phyloP scores from a whole-genome alignment of 2,113 vertebrate species.

The Pogona vitticeps region DNA sequence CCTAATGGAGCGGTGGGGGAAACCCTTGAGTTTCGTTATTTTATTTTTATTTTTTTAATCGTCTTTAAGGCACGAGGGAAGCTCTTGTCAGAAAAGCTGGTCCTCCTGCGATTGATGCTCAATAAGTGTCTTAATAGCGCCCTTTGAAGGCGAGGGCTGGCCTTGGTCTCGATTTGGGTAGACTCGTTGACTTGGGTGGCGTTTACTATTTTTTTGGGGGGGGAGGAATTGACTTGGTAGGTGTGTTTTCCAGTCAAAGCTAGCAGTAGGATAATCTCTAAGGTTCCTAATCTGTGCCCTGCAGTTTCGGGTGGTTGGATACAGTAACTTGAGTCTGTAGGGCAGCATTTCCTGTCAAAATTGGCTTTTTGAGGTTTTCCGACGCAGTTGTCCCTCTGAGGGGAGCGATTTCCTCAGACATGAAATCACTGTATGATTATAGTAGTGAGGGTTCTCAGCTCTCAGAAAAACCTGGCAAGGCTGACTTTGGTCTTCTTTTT shows the following conservation, averaged over 20 bases:
- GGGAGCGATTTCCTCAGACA: neutral
- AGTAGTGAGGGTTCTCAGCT: neutral
- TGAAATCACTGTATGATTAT: neutral
- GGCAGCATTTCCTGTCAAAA: neutral
- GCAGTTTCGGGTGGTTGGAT: neutral
- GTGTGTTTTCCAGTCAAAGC: too few relatives aligned
- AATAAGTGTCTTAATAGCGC: too few relatives aligned
- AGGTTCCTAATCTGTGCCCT: neutral
- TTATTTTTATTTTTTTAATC: neutral
- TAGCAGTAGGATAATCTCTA: too few relatives aligned
- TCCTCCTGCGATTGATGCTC: neutral
- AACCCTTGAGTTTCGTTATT: neutral
- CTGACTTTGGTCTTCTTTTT: neutral
- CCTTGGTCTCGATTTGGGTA: too few relatives aligned
- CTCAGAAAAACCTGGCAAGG: neutral
- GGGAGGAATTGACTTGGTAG: too few relatives aligned
- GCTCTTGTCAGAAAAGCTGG: neutral
- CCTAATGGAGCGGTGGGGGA: neutral
- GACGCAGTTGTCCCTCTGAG: neutral
- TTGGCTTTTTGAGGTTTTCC: neutral
- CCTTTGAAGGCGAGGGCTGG: too few relatives aligned
- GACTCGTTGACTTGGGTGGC: too few relatives aligned
- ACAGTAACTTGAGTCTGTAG: neutral
- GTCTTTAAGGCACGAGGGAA: too few relatives aligned
- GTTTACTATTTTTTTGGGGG: too few relatives aligned